A percentile compares a stretch with the other conserved stretches of the same genome.
Evolutionary conservation across 2,888 invertebrate species (phyloP).

Genomic region (Cryptophagus acutangulus): DNA sequence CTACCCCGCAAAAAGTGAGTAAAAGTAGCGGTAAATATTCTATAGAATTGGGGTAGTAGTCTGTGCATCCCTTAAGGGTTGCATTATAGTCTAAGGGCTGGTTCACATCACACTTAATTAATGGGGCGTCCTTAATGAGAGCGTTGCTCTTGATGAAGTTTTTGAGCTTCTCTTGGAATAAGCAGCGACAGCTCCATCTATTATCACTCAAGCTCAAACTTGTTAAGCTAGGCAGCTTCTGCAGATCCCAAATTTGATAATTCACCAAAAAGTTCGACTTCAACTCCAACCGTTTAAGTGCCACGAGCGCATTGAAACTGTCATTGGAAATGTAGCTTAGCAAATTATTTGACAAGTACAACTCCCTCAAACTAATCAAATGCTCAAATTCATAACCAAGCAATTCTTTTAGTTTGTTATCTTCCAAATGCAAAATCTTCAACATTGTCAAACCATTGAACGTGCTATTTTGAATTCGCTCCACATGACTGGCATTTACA

Average conservation of each 20-base stretch:
- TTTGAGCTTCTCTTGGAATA: slow-evolving; percentile 78
- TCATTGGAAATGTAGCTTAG: slow-evolving; percentile 74
- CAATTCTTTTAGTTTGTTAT: slow-evolving; percentile 73
- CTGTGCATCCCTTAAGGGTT: slow-evolving; percentile 81
- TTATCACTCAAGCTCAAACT: slow-evolving; percentile 78
- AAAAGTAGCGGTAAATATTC: slow-evolving; percentile 83
- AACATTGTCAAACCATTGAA: slow-evolving; percentile 79
- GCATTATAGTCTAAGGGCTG: slow-evolving; percentile 79
- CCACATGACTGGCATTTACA: slow-evolving; percentile 79
- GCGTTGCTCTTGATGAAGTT: slow-evolving; percentile 78
- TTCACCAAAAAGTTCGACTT: slow-evolving; percentile 79
- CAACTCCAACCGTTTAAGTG: slow-evolving; percentile 72
- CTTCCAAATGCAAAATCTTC: slow-evolving; percentile 76
- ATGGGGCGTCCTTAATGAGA: slow-evolving; percentile 70
- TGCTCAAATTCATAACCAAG: slow-evolving; percentile 84
- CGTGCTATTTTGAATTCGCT: slow-evolving; percentile 83
- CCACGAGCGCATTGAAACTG: slow-evolving; percentile 71
- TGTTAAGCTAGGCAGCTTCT: slow-evolving; percentile 62
- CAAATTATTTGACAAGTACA: slow-evolving; percentile 81
- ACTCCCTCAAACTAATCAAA: slow-evolving; percentile 69
- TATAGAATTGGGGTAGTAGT: slow-evolving; percentile 77
- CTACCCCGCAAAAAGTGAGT: slow-evolving; percentile 70
- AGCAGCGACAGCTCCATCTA: slow-evolving; percentile 87
- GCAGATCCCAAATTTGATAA: slow-evolving; percentile 75
- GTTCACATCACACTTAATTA: slow-evolving; percentile 73